These are phyloP conservation scores for Manduca sexta DNA, from an alignment of 1,140 invertebrate species.

Conservation along the genomic window DNA sequence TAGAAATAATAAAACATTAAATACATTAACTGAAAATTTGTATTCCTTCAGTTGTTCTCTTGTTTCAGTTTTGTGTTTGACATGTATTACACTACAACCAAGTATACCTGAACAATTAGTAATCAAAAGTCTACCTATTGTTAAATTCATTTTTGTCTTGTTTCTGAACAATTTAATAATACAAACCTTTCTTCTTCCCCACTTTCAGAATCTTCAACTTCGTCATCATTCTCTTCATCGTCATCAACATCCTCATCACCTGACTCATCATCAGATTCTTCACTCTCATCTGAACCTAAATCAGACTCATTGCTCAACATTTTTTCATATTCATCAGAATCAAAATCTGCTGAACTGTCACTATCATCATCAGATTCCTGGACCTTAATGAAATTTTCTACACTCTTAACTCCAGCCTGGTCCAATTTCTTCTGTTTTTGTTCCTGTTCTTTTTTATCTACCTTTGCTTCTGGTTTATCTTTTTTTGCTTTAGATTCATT, in stretches of 20 bases:
- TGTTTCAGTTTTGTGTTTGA: too few species aligned
- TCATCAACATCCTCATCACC: conserved; percentile 21
- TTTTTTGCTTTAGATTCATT: too few species aligned
- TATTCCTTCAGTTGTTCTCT: too few species aligned
- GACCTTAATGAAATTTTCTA: conserved; percentile 41
- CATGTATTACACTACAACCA: too few species aligned
- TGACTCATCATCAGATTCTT: conserved; percentile 5
- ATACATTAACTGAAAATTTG: background rate
- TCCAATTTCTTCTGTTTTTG: conserved; percentile 27
- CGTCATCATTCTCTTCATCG: conserved; percentile 10
- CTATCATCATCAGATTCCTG: conserved; percentile 25
- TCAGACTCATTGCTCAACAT: conserved; percentile 30
- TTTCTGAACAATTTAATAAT: too few species aligned
- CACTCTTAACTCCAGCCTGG: conserved; percentile 26
- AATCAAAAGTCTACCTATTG: too few species aligned
- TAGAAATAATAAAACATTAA: background rate
- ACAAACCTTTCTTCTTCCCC: conserved; percentile 1
- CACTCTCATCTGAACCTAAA: conserved; percentile 1
- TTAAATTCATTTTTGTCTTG: too few species aligned
- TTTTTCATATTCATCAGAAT: conserved; percentile 57
- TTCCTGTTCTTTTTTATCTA: conserved; percentile 20
- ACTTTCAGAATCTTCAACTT: conserved; percentile 12
- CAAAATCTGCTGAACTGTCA: conserved; percentile 44
- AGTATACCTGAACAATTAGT: too few species aligned
- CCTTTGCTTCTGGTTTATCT: too few species aligned